Evolutionary conservation across 1,140 invertebrate genomes (phyloP), one percentile per base, ranked within the genome.

Genomic region (Drosophila takahashii): DNA sequence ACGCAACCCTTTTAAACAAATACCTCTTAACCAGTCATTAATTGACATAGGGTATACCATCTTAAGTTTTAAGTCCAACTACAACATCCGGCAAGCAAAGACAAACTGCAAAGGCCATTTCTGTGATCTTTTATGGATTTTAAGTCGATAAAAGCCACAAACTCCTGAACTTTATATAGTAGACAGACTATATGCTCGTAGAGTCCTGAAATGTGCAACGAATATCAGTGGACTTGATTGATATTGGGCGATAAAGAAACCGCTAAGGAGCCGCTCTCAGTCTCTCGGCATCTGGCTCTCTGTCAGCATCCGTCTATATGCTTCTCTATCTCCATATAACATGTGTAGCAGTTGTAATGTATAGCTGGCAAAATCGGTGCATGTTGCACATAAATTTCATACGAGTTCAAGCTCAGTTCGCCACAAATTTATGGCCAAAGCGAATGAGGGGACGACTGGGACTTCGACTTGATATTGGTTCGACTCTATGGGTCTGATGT

Each of bases 161-260:
- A 87, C 84, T 87, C 72, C 77, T 65, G 72, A 87, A 87, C 79
- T 87, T 87, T 89, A 87, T 87, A 74, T 70, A 87, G 79, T 89
- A n/a, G 47, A 56, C 47, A 34, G 51, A 60, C 41, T 57, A 53
- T 42, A 29, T 37, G 39, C 18, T 26, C 36, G 36, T 15, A 50
- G 60, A 58, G 36, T 15, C 53, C 41, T 65, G 44, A 42, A 72
- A 61, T 54, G 59, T 41, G 56, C 60, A 73, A 59, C 79, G 74
- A 76, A 76, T 84, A 71, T 79, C 53, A 66, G 48, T 50, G 32
- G 59, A 62, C 66, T 77, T 87, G 83, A 87, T 87, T 87, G 83
- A 87, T 87, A 87, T 83, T 83, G 54, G 66, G 83, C 83, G 83
- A 86, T 86, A 86, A 86, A 86, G 69, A 67, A 62, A 32, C 62